Base-by-base conservation (phyloP, 1,140 invertebrate genomes). In the Cepaea nemoralis region DNA sequence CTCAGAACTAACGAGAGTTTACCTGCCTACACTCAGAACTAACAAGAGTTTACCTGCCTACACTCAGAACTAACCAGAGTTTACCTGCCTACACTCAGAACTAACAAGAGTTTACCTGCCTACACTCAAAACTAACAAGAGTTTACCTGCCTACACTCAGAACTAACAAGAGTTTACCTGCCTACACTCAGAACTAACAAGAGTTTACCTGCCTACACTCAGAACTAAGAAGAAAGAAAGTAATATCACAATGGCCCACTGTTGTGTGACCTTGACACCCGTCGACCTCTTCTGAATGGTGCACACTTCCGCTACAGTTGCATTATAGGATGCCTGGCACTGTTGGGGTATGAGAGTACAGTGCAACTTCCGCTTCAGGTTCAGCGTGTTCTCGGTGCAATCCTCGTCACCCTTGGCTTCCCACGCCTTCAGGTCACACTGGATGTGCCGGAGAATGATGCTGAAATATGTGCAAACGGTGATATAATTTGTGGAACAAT, bases 371-470 rank as follows among this genome's bases (percentile, higher is more conserved):
- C 55, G 76, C 37, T 63, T 63, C 27, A 78, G 39, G 31, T 12
- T 31, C 6, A 67, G 8, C 10, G 45, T 76, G n/a, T 33, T 50
- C 48, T 31, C 27, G 31, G 14, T 39, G 35, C 74, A 76, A 10
- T 76, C 45, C 1, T 55, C 74, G 48, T 76, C 45, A 3, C 59
- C 39, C 19, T 76, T 55, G 10, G 6, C 14, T 12, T 45, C 74
- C 74, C 74, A 76, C 39, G 74, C 74, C 1, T 76, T 19, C 5
- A 76, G 74, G 48, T 76, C 74, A 55, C 74, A 76, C 48, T 76
- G 39, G 1, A 78, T 78, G 59, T 78, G 76, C 6, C 40, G 6
- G 5, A 66, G 12, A 27, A 45, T 63, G 35, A 24, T n/a, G 10
- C 76, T 66, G 76, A 33, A 50, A 35, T 33, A 76, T 27, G 3